These are phyloP conservation scores for Tanytarsus gracilentus DNA, from an alignment of 2,888 invertebrate species.

Conservation along the genomic window DNA sequence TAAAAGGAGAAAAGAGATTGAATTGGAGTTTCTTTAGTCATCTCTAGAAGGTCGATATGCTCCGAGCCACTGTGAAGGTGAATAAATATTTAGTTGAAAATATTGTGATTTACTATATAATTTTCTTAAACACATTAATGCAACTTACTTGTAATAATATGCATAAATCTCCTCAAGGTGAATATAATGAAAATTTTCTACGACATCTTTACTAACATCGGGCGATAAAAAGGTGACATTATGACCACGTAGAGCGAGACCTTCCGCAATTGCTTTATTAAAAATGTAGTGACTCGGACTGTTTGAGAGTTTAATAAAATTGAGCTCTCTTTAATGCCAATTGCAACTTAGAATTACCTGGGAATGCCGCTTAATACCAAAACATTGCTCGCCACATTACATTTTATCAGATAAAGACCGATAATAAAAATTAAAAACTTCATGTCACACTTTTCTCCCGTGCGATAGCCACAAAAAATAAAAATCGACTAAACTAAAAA, in stretches of 20 bases:
- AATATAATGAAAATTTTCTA: constrained; percentile 34
- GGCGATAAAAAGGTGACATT: constrained; percentile 33
- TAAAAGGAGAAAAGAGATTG: constrained; percentile 16
- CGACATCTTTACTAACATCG: constrained; percentile 32
- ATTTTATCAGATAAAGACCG: constrained; percentile 15
- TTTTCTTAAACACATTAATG: too few species aligned
- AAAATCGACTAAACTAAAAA: too few species aligned
- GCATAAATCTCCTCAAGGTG: constrained; percentile 34
- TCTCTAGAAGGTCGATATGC: neutral
- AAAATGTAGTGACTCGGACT: constrained; percentile 5
- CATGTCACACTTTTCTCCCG: too few species aligned
- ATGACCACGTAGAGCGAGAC: constrained; percentile 30
- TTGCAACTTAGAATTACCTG: neutral
- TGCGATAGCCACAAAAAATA: too few species aligned
- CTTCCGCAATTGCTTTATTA: constrained; percentile 28
- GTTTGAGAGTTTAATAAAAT: neutral
- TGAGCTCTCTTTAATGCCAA: neutral
- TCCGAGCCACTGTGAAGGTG: constrained; percentile 2
- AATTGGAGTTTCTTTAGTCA: constrained; percentile 1
- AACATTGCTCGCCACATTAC: constrained; percentile 2
- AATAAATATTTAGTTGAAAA: neutral
- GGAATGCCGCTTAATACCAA: constrained; percentile 13
- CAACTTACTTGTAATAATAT: constrained; percentile 16
- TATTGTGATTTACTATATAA: too few species aligned
- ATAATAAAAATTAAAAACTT: too few species aligned